Conservation (phyloP, 2,797 vertebrate species). For the Alectoris magna region DNA sequence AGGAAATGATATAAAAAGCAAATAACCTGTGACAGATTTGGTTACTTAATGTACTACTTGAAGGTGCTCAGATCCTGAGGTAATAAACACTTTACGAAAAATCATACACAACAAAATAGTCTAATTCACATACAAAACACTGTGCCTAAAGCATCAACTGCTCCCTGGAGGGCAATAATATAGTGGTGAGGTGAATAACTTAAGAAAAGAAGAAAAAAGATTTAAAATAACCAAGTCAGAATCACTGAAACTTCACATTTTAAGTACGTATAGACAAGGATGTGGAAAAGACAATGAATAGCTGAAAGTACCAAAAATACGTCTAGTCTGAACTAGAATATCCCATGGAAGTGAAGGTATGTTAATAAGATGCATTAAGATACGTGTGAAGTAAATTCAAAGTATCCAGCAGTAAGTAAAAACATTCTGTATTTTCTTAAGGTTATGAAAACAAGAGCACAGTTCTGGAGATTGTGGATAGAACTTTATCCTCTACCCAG, state of each 20-base stretch:
- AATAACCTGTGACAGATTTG: slow-evolving; percentile 20
- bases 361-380: not conserved
- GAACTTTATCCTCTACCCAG: not conserved
- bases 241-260: not conserved
- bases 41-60: slow-evolving; percentile 14
- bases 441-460: not conserved
- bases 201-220: not conserved
- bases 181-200: not conserved
- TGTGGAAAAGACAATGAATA: not conserved
- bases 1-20: not conserved
- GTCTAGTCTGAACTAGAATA: not conserved
- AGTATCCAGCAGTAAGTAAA: not conserved
- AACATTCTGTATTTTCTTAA: not conserved
- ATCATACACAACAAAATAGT: not conserved
- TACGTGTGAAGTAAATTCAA: not conserved
- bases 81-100: slow-evolving; percentile 36
- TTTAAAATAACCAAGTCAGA: slow-evolving; percentile 3
- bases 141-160: not conserved
- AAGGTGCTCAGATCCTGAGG: slow-evolving; percentile 19
- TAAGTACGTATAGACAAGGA: not conserved
- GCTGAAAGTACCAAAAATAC: not conserved
- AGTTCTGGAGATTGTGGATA: not conserved
- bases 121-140: not conserved
- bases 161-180: not conserved
- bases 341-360: not conserved